These are phyloP conservation scores for Gavialis gangeticus DNA, from an alignment of 2,113 vertebrate genomes.

Conservation along the genomic window DNA sequence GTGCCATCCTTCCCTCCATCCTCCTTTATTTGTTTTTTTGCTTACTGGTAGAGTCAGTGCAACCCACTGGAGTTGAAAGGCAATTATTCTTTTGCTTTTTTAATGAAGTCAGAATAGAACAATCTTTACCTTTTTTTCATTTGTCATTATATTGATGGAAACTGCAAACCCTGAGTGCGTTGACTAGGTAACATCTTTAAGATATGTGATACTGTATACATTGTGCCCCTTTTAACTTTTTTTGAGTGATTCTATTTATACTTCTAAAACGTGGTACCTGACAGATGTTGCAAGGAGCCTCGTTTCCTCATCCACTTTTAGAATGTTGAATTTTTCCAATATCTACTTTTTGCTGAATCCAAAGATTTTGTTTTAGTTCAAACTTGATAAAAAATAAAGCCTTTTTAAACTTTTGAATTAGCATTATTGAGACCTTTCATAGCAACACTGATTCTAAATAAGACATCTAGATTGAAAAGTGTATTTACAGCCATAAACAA, in stretches of 20 bases:
- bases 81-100: conserved; percentile 48
- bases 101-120: conserved; percentile 37
- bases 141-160: conserved; percentile 69
- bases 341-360: conserved; percentile 75
- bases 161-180: conserved; percentile 34
- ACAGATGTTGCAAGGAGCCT: neutral
- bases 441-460: conserved; percentile 35
- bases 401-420: conserved; percentile 39
- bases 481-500: conserved; percentile 2
- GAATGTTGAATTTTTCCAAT: conserved; percentile 61
- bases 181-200: conserved; percentile 35
- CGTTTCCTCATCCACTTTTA: conserved; percentile 52
- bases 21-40: conserved; percentile 8
- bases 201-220: neutral
- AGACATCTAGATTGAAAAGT: neutral
- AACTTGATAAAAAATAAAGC: conserved; percentile 44
- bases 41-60: neutral
- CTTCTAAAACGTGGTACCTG: conserved; percentile 40
- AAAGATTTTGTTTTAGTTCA: conserved; percentile 78
- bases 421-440: neutral
- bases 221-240: conserved; percentile 20
- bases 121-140: conserved; percentile 67
- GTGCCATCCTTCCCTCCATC: neutral
- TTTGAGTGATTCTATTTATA: conserved; percentile 56
- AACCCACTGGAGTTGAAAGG: conserved; percentile 35